These are phyloP conservation scores for Nanger granti DNA, from an alignment of 2,113 vertebrate genomes.

Conservation along the genomic window DNA sequence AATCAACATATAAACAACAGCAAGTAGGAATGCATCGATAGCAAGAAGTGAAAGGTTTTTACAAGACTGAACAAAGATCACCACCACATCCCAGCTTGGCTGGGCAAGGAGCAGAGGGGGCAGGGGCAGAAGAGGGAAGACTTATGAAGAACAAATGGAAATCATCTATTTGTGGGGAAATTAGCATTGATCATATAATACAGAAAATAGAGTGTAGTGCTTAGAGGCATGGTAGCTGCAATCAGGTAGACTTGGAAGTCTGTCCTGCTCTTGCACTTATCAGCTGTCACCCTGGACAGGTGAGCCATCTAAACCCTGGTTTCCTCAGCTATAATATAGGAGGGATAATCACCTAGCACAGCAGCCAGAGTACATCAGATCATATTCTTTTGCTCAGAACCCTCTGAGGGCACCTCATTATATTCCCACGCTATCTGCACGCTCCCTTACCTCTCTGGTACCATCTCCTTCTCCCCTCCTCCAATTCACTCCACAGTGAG, in stretches of 20 bases:
- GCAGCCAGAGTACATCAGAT: background rate
- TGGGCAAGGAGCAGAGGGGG: background rate
- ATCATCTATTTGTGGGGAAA: background rate
- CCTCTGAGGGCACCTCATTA: background rate
- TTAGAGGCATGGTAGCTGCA: background rate
- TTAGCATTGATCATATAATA: background rate
- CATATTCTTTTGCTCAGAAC: background rate
- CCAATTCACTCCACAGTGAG: too few species aligned
- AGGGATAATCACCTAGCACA: background rate
- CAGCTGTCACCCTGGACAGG: background rate
- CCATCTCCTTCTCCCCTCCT: background rate
- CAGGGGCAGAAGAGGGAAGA: background rate
- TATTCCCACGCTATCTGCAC: too few species aligned
- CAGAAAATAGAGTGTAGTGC: background rate
- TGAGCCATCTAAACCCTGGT: background rate
- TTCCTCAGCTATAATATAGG: background rate
- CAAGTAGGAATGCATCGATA: background rate
- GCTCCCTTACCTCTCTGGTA: background rate
- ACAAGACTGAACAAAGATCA: background rate
- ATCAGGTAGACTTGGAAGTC: background rate
- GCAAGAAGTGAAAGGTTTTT: background rate
- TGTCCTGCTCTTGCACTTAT: background rate
- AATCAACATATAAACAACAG: background rate
- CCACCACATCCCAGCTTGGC: background rate
- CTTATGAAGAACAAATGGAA: background rate